These are phyloP conservation scores for Bradysia coprophila DNA, from an alignment of 1,140 invertebrate genomes.

Conservation along the genomic window DNA sequence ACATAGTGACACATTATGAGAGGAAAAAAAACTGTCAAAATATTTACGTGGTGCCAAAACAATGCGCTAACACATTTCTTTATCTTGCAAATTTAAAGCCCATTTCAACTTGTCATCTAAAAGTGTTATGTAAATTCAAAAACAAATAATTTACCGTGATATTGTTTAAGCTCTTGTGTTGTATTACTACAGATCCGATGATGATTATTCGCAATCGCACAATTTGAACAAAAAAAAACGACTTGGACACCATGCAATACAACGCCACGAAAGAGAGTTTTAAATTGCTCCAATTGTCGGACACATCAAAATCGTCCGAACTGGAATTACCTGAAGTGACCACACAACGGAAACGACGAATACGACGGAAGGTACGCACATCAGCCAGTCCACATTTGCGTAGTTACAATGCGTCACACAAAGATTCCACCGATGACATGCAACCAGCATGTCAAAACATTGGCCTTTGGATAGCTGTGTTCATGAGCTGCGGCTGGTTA, in stretches of 20 bases:
- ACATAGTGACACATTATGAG: too few relatives aligned
- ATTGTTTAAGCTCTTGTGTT: too few relatives aligned
- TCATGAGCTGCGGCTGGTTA: neutral
- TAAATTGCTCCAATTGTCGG: neutral
- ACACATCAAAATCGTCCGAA: neutral
- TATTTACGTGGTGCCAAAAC: too few relatives aligned
- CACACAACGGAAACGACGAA: neutral
- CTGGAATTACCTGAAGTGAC: neutral
- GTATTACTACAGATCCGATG: too few relatives aligned
- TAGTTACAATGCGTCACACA: neutral
- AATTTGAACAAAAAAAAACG: too few relatives aligned
- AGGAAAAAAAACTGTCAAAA: too few relatives aligned
- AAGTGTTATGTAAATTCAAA: too few relatives aligned
- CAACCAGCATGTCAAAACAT: neutral
- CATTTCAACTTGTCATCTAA: too few relatives aligned
- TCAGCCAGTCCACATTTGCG: neutral
- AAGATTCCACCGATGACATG: neutral
- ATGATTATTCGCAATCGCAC: too few relatives aligned
- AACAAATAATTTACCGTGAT: too few relatives aligned
- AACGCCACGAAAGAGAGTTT: neutral
- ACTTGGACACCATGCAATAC: neutral
- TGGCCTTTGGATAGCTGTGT: neutral
- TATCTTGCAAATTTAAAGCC: too few relatives aligned
- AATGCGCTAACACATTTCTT: too few relatives aligned
- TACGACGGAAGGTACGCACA: neutral